These are phyloP conservation scores for Melanchra persicariae DNA, from an alignment of 2,888 invertebrate species.

Conservation along the genomic window DNA sequence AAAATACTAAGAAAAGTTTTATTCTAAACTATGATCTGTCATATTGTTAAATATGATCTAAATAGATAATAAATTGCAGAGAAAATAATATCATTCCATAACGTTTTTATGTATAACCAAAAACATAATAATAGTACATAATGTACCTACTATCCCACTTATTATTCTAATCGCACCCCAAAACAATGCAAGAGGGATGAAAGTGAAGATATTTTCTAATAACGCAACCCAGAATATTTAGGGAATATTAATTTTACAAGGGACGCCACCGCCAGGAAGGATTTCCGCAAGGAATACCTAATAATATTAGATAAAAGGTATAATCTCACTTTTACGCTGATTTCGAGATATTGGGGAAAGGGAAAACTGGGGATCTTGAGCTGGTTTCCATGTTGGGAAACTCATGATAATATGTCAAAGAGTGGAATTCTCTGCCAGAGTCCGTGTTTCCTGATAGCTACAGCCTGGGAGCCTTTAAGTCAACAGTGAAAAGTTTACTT, in stretches of 20 bases:
- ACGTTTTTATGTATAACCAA: neutral
- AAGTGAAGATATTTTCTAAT: slow-evolving; percentile 68
- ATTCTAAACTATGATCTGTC: too few relatives aligned
- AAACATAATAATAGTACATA: neutral
- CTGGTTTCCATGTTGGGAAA: neutral
- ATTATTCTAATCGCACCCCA: slow-evolving; percentile 48
- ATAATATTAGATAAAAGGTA: slow-evolving; percentile 25
- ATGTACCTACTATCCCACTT: neutral
- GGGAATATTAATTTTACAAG: slow-evolving; percentile 62
- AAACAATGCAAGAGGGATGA: slow-evolving; percentile 49
- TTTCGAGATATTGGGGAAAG: slow-evolving; percentile 1
- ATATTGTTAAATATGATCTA: too few relatives aligned
- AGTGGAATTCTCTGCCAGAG: too few relatives aligned
- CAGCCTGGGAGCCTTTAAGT: too few relatives aligned
- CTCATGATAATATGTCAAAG: neutral
- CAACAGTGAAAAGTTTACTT: too few relatives aligned
- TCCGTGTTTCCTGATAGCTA: too few relatives aligned
- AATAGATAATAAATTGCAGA: neutral
- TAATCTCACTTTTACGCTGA: slow-evolving; percentile 25
- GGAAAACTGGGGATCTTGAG: neutral
- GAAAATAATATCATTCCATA: neutral
- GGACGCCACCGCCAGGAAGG: slow-evolving; percentile 9
- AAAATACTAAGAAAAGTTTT: too few relatives aligned
- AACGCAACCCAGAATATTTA: slow-evolving; percentile 50
- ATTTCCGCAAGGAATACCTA: slow-evolving; percentile 52